Evolutionary conservation across 2,797 vertebrate genomes (phyloP), one percentile per base, ranked within the genome.

Genomic region (Polyboroides typus): DNA sequence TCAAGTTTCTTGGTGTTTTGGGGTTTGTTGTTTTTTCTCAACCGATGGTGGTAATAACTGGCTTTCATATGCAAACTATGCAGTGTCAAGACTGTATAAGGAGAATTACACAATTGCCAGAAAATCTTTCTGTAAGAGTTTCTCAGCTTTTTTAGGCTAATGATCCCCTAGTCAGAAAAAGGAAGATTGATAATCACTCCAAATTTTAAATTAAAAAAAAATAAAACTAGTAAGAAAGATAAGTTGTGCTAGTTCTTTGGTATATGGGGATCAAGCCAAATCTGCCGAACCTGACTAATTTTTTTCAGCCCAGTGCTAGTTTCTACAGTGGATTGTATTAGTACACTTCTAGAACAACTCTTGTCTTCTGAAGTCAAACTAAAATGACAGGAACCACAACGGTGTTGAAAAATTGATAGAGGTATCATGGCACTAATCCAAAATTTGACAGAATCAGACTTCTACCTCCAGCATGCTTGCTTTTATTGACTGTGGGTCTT

Each of bases 11-110:
- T 55, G 20, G 6, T 5, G 4, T 19, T 62, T 56, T 2, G 20
- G 4, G 3, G 1, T 45, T 81, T 76, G 7, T 5, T 0, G 6
- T 66, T 7, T 55, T 78, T 38, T 40, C 56, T 3, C 5, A 50
- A 72, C 4, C 34, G 34, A 48, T 50, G 21, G 2, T 40, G 4
- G 10, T 66, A 78, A 33, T 55, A 70, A 44, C 25, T 87, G 34
- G 10, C 12, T 84, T 85, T 59, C 22, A 40, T n/a, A 52, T 20
- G 26, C 72, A 89, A 83, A 64, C 26, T 31, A 33, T 5, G 52
- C 7, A 47, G 14, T 42, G 6, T n/a, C 12, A 64, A 50, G 38
- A 59, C 4, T 38, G 15, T 25, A 34, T 29, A 29, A 36, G 33
- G 31, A 50, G 25, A 63, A 71, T 40, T 19, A 84, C 11, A 50